A percentile compares a stretch with the other conserved stretches of the same genome.
phyloP scores from a whole-genome alignment of 2,888 invertebrate genomes.

The Diplolepis rosae region DNA sequence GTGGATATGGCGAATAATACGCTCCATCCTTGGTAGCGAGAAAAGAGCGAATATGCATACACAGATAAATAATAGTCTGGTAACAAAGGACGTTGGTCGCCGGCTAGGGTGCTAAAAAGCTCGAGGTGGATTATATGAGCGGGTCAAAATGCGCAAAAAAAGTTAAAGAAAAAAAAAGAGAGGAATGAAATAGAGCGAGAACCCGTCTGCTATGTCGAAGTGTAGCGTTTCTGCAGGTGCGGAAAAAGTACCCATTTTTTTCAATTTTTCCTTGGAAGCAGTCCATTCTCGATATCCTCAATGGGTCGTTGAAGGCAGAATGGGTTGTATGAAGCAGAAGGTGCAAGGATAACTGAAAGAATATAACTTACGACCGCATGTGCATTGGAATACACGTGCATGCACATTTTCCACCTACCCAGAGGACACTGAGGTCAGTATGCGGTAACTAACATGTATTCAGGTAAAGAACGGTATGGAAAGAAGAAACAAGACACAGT shows the following conservation, averaged over 20 bases:
- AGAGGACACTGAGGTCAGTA: constrained; percentile 21
- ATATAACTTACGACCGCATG: constrained; percentile 2
- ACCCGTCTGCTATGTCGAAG: not conserved
- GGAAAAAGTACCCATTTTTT: not conserved
- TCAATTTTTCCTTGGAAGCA: constrained; percentile 1
- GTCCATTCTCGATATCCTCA: constrained; percentile 11
- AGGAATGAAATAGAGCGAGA: not conserved
- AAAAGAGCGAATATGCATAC: constrained; percentile 17
- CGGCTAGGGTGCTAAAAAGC: not conserved
- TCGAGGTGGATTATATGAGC: not conserved
- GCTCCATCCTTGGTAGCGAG: constrained; percentile 12
- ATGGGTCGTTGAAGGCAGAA: not conserved
- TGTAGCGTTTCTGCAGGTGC: constrained; percentile 1
- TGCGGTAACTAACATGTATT: constrained; percentile 21
- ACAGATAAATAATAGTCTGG: constrained; percentile 25
- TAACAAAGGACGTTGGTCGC: constrained; percentile 15
- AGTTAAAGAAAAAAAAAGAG: not conserved
- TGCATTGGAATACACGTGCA: constrained; percentile 12
- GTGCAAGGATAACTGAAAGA: constrained; percentile 7
- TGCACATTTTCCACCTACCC: constrained; percentile 8
- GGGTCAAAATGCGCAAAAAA: not conserved
- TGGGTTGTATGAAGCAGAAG: not conserved
- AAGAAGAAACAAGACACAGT: constrained; percentile 55
- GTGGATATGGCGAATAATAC: constrained; percentile 12
- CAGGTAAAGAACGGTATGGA: constrained; percentile 45